phyloP scores from a whole-genome alignment of 2,888 invertebrate genomes.

The Mimachlamys varia region DNA sequence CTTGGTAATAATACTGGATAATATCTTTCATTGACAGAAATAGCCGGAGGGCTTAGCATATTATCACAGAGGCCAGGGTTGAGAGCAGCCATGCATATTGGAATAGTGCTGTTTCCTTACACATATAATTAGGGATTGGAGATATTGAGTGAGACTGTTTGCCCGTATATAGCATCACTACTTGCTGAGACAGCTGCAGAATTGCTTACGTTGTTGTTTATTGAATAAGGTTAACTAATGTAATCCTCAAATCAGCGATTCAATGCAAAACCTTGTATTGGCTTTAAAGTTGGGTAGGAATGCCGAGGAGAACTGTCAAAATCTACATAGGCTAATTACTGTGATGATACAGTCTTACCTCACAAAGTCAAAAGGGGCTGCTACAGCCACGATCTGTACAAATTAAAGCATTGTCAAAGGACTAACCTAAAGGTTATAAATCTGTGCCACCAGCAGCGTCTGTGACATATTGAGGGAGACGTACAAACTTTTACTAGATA shows the following conservation, averaged over 20 bases:
- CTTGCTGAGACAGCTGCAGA: background rate
- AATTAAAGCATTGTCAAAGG: conserved; percentile 20
- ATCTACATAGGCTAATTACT: background rate
- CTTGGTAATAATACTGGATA: background rate
- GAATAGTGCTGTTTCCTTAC: background rate
- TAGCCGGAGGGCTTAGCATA: conserved; percentile 17
- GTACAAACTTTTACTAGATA: background rate
- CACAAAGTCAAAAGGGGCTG: background rate
- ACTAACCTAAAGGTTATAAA: background rate
- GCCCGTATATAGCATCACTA: background rate
- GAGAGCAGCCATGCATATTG: background rate
- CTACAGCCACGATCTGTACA: background rate
- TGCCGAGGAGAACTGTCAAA: background rate
- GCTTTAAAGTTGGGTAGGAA: background rate
- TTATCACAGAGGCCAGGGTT: background rate
- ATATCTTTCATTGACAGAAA: conserved; percentile 31
- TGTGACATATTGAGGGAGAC: background rate
- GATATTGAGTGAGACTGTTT: background rate
- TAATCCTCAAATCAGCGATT: background rate
- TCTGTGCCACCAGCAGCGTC: background rate
- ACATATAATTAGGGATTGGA: background rate
- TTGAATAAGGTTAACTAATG: background rate
- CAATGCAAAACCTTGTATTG: background rate
- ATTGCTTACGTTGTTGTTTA: background rate
- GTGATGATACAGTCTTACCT: background rate